Percentiles rank a stretch among this genome's conserved stretches.
Conservation (phyloP, 2,888 invertebrate genomes). For the Operophtera brumata region DNA sequence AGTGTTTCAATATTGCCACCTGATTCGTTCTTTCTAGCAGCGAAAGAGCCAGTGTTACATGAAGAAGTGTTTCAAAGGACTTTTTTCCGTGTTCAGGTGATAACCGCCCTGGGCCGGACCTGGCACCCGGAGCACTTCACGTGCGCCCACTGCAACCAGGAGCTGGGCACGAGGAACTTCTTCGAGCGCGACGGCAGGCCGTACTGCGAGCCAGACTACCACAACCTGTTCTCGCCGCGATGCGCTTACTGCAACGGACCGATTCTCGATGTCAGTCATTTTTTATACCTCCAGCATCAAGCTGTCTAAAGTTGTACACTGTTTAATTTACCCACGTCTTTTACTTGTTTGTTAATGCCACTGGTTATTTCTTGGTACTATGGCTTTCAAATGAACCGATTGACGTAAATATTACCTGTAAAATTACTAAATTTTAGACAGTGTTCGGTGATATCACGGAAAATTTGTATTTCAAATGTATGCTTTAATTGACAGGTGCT, state of each 20-base stretch:
- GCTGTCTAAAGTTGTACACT: background rate
- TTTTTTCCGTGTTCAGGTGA: slow-evolving; percentile 79
- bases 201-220: slow-evolving; percentile 99
- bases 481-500: slow-evolving; percentile 27
- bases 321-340: background rate
- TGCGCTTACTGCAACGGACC: slow-evolving; percentile 99
- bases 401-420: no score
- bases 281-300: background rate
- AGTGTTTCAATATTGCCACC: background rate
- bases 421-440: slow-evolving; percentile 3
- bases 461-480: slow-evolving; percentile 12
- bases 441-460: background rate
- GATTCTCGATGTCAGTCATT: slow-evolving; percentile 94
- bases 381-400: background rate
- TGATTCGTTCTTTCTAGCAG: background rate
- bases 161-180: slow-evolving; percentile 98
- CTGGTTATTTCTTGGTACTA: background rate
- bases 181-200: slow-evolving; percentile 98
- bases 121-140: slow-evolving; percentile 99
- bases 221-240: slow-evolving; percentile 98
- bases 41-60: background rate
- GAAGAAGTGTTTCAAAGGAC: slow-evolving; percentile 35
- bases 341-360: background rate
- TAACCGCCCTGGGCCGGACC: slow-evolving; percentile 97
- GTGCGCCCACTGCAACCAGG: slow-evolving; percentile 98